Evolutionary conservation across 2,888 invertebrate genomes (phyloP), one percentile per base, ranked within the genome.

Genomic region (Eilema depressum): DNA sequence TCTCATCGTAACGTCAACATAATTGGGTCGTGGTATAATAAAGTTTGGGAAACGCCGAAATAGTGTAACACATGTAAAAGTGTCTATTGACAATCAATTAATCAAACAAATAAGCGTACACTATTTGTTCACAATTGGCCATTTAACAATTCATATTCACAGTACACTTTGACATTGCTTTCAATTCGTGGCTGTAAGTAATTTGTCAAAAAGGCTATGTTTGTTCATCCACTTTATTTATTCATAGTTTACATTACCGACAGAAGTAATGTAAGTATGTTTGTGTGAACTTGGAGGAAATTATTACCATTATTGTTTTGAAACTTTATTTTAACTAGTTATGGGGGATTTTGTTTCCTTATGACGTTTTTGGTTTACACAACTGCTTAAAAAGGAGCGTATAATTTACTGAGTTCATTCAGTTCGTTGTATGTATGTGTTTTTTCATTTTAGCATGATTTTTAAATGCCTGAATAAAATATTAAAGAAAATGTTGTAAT

Each of bases 91-190:
- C 25, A 25, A 59, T 59, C 23, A 25, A 25, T 25, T 26, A 12
- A 59, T 26, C 5, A 61, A 47, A 69, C 12, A 57, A 53, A 56
- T 64, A 53, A 25, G 3, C 30, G 11, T n/a, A 28, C 20, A 66
- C n/a, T 47, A 64, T 26, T 64, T 28, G 57, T 66, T 57, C 26
- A 26, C 26, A 60, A 66, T 66, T 26, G 59, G 11, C 60, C 37
- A n/a, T 66, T 66, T 60, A 66, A 59, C 57, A 41, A 66, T 41
- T 59, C 37, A 41, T 37, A 41, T 26, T 14, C 41, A 41, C 41
- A 25, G 63, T 63, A 61, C 56, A 66, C 56, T 57, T 60, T 60
- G 28, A 57, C 41, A 41, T 25, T 37, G 41, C 66, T 60, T 66
- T 47, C 66, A 33, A 59, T 37, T 23, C 59, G 14, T 33, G 37